Percentiles rank a stretch among this genome's conserved stretches.
Conservation (phyloP, 2,888 invertebrate species). For the Polyommatus icarus region DNA sequence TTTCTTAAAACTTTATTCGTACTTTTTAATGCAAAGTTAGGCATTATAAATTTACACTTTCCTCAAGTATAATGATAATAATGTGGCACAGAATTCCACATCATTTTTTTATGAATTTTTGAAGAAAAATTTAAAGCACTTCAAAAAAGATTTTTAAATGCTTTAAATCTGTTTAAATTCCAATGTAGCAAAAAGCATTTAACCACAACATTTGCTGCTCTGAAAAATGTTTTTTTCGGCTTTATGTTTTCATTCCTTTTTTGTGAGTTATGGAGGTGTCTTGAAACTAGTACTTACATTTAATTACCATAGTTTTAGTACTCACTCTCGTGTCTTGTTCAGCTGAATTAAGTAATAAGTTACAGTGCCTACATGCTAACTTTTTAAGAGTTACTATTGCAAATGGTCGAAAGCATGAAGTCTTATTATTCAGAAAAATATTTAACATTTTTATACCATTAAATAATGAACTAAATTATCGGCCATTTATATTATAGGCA, state of each 20-base stretch:
- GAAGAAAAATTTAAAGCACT: too few species aligned
- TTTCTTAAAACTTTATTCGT: too few species aligned
- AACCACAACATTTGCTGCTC: too few species aligned
- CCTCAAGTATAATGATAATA: neutral
- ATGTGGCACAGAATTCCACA: neutral
- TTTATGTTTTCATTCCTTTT: too few species aligned
- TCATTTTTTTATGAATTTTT: too few species aligned
- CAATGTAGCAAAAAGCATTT: too few species aligned
- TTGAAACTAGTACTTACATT: neutral
- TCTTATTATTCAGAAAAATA: neutral
- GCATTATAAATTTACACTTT: neutral
- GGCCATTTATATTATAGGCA: neutral
- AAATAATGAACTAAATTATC: neutral
- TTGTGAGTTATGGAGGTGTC: neutral
- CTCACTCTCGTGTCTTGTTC: neutral
- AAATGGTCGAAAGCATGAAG: neutral
- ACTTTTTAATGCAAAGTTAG: neutral
- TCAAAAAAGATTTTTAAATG: too few species aligned
- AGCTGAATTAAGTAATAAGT: neutral
- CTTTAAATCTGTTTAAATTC: too few species aligned
- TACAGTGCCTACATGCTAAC: neutral
- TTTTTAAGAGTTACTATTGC: neutral
- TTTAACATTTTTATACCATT: too few species aligned
- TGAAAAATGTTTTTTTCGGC: too few species aligned
- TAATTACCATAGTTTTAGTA: neutral